Base-by-base conservation (phyloP, 1,140 invertebrate species). In the Brachionus angularis region DNA sequence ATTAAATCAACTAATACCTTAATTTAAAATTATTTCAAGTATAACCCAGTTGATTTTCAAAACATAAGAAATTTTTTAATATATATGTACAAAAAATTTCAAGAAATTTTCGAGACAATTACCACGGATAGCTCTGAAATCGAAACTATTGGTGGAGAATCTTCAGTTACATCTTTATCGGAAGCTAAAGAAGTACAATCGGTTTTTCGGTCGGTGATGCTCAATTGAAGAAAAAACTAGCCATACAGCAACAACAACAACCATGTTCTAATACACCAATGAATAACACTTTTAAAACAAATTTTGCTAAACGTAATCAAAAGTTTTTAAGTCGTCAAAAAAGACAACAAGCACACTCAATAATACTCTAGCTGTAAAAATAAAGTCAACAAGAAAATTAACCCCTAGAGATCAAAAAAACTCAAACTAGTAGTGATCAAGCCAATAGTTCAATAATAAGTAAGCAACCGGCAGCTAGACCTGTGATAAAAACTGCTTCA, bases 181-280 rank as follows among this genome's bases (percentile, higher is more conserved):
- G n/a, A n/a, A n/a, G n/a, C n/a, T n/a, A n/a, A n/a, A n/a, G n/a
- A n/a, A n/a, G n/a, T n/a, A n/a, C n/a, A n/a, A n/a, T n/a, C n/a
- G n/a, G n/a, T n/a, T n/a, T n/a, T n/a, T n/a, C n/a, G 12, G 86
- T 88, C 70, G 89, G 89, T 2, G 89, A 91, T 76, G 85, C 86
- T 73, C 47, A 70, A 25, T n/a, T 70, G 12, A 31, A 70, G 12
- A 70, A 70, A 29, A 70, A 86, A 89, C 2, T 88, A 91, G 2
- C 85, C 86, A 75, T 86, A 87, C 72, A 75, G 74, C 42, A 73
- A 29, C 61, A 76, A 70, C 27, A 73, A 47, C 25, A 74, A 25
- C 3, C 29, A 25, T 10, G 36, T 2, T 33, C n/a, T n/a, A n/a
- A n/a, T n/a, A n/a, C n/a, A n/a, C 2, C 50, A 25, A 4, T 31